Conservation (phyloP, 92 coral and sea anemone species). For the Montipora capitata region DNA sequence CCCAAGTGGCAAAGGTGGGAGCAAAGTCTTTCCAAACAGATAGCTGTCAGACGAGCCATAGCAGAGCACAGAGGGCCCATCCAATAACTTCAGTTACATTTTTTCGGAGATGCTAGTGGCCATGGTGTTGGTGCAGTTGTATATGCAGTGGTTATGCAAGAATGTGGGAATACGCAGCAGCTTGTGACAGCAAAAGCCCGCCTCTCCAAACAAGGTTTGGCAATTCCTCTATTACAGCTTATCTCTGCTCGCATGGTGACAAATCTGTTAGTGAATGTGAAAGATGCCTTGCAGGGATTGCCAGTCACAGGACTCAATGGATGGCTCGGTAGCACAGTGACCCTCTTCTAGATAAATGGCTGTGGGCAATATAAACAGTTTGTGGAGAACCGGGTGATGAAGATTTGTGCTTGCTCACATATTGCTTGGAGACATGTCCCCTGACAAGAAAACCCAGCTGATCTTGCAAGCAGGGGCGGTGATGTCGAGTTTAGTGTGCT, state of each 20-base stretch:
- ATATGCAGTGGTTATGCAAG: not conserved
- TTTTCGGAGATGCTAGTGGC: conserved; percentile 61
- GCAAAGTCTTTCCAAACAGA: not conserved
- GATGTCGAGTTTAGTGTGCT: conserved; percentile 42
- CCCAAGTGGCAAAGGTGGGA: conserved; percentile 28
- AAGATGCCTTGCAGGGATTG: conserved; percentile 21
- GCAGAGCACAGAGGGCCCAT: conserved; percentile 51
- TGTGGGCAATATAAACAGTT: conserved; percentile 22
- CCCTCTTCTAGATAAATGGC: not conserved
- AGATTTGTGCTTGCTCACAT: conserved; percentile 33
- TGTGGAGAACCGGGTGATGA: conserved; percentile 35
- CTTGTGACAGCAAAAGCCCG: conserved; percentile 55
- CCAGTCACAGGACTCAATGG: conserved; percentile 43
- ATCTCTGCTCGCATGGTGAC: conserved; percentile 55
- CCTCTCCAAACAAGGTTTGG: conserved; percentile 55
- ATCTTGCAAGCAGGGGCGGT: conserved; percentile 74
- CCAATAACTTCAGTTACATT: conserved; percentile 36
- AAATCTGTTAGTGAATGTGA: conserved; percentile 39
- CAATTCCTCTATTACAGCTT: conserved; percentile 54
- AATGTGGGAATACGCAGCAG: conserved; percentile 26
- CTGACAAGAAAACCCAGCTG: conserved; percentile 59
- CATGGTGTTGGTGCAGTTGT: not conserved
- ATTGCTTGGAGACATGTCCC: conserved; percentile 68
- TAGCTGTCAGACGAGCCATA: conserved; percentile 22
- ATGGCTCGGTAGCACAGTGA: conserved; percentile 8